A percentile compares a stretch with the other conserved stretches of the same genome.
These are phyloP conservation scores for Centroberyx gerrardi DNA, from an alignment of 2,797 vertebrate species.

Conservation along the genomic window DNA sequence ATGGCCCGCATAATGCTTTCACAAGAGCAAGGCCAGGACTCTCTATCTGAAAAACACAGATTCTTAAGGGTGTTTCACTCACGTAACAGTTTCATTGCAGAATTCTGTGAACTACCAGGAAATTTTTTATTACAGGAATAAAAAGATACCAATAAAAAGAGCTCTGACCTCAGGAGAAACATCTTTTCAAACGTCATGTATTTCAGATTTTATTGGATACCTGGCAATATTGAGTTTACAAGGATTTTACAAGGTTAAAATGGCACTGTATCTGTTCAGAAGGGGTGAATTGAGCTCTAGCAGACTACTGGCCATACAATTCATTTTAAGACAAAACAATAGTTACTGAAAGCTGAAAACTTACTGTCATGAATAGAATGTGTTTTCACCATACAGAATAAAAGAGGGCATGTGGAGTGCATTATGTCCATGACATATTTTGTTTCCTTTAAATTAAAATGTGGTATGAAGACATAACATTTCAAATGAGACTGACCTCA, in stretches of 20 bases:
- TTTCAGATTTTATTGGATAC: slow-evolving; percentile 56
- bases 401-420: neutral
- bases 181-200: slow-evolving; percentile 48
- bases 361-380: neutral
- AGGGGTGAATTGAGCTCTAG: neutral
- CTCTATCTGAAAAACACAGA: neutral
- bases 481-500: too few species aligned
- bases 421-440: neutral
- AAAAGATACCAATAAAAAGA: slow-evolving; percentile 53
- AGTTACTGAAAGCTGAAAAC: neutral
- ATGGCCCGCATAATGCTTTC: slow-evolving; percentile 12
- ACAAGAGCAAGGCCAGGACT: neutral
- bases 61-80: slow-evolving; percentile 5
- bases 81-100: slow-evolving; percentile 31
- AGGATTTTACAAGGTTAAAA: slow-evolving; percentile 37
- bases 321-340: neutral
- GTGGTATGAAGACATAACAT: too few species aligned
- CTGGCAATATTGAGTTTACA: slow-evolving; percentile 45
- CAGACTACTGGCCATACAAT: neutral
- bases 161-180: slow-evolving; percentile 37
- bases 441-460: too few species aligned
- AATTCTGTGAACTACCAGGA: neutral
- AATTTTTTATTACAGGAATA: slow-evolving; percentile 42
- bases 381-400: neutral
- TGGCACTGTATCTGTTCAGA: slow-evolving; percentile 1